These are phyloP conservation scores for Manis crassicaudata DNA, from an alignment of 2,797 vertebrate species.

Conservation along the genomic window DNA sequence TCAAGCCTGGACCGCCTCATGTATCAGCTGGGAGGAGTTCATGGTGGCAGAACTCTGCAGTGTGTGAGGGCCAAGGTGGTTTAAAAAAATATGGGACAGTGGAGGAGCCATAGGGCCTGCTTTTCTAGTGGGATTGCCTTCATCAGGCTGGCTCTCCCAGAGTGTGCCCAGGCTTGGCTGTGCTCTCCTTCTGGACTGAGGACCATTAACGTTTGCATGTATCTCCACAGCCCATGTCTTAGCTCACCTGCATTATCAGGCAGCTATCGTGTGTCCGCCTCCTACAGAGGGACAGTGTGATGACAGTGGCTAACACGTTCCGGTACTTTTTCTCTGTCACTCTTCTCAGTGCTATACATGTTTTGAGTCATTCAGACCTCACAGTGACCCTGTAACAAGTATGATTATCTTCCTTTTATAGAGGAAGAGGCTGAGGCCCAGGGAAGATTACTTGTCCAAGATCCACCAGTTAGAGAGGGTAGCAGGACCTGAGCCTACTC, in stretches of 20 bases:
- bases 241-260: fast-evolving
- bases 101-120: neutral
- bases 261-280: fast-evolving
- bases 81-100: neutral
- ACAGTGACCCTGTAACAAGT: no score
- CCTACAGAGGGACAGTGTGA: neutral
- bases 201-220: fast-evolving
- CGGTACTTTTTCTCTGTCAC: neutral
- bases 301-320: fast-evolving
- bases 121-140: neutral
- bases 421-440: neutral
- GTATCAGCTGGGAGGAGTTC: neutral
- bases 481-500: neutral
- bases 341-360: fast-evolving
- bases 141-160: neutral
- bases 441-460: neutral
- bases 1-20: no score
- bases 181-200: fast-evolving
- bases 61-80: neutral
- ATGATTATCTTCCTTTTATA: no score
- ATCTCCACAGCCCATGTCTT: neutral
- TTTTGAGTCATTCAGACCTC: neutral
- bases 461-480: no score
- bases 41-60: neutral
- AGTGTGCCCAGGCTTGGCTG: no score